Evolutionary conservation across 2,888 invertebrate genomes (phyloP), one percentile per base, ranked within the genome.

Genomic region (Nomada fabriciana): DNA sequence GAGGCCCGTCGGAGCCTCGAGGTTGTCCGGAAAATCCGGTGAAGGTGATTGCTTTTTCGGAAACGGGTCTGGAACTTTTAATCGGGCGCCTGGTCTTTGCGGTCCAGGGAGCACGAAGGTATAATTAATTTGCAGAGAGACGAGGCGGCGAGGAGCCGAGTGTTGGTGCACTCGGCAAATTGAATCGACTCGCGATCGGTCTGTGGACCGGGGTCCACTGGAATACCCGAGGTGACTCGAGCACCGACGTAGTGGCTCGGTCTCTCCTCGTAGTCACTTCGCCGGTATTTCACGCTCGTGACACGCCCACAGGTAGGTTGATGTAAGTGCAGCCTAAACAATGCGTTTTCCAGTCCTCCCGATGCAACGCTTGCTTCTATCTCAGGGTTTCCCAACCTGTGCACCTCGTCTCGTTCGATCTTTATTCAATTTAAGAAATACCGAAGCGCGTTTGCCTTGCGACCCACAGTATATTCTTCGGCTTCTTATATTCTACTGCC

Each of bases 281-380:
- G 79, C 52, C 84, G 89, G 89, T 87, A 89, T 90, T 90, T 88
- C 86, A 87, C 85, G 84, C 88, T 79, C 83, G 88, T 50, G 90
- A 86, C 90, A 90, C 90, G 88, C 90, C 90, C 89, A 86, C 80
- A 88, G 65, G 61, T 72, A 74, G 75, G 70, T 67, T 65, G 65
- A 81, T 86, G 85, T 81, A 74, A 87, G 87, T 87, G 89, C 85
- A 85, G 84, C 84, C 85, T 86, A 89, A 91, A 91, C 91, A 91
- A 91, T 91, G 88, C 89, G 85, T 90, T 89, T 90, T 87, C 89
- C 89, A 85, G 89, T 85, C 87, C 86, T 86, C 82, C 84, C 79
- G 84, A 83, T 82, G 81, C 84, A 81, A 70, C 80, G 73, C 67
- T 74, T 59, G 25, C 50, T 36, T 59, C 29, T 53, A 1, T 9